Conservation (phyloP, 2,113 vertebrate genomes). For the Lycocorax pyrrhopterus region DNA sequence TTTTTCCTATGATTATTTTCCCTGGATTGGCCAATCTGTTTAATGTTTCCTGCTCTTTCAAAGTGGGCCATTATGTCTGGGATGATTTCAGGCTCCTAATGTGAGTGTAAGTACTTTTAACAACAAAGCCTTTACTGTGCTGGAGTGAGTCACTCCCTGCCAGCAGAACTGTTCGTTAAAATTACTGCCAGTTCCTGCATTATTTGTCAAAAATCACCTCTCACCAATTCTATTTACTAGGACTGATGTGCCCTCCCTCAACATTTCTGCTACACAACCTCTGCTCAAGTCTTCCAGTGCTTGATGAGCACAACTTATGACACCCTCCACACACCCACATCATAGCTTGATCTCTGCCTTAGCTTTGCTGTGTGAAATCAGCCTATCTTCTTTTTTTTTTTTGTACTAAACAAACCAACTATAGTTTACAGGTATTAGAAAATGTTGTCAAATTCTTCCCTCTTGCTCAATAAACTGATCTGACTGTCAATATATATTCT, state of each 20-base stretch:
- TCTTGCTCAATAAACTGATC: not conserved
- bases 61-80: not conserved
- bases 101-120: not conserved
- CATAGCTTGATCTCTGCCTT: not conserved
- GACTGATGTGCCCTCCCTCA: not conserved
- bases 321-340: rapidly evolving
- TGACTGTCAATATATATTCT: not conserved
- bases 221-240: not conserved
- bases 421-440: not conserved
- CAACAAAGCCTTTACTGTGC: not conserved
- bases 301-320: not conserved
- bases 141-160: not conserved
- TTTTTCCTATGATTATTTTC: not conserved
- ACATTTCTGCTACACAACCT: not conserved
- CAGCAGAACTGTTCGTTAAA: not conserved
- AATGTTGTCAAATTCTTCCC: not conserved
- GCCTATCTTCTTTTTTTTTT: not conserved
- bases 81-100: conserved; percentile 4
- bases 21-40: not conserved
- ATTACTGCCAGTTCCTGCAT: not conserved
- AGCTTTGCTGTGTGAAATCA: not conserved
- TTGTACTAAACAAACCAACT: not conserved
- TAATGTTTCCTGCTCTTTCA: conserved; percentile 18
- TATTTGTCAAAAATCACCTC: not conserved
- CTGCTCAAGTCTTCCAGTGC: not conserved